Percentiles rank a stretch among this genome's conserved stretches.
phyloP scores from a whole-genome alignment of 53 echinoderm and acorn worm species.

The Echinometra lucunter region DNA sequence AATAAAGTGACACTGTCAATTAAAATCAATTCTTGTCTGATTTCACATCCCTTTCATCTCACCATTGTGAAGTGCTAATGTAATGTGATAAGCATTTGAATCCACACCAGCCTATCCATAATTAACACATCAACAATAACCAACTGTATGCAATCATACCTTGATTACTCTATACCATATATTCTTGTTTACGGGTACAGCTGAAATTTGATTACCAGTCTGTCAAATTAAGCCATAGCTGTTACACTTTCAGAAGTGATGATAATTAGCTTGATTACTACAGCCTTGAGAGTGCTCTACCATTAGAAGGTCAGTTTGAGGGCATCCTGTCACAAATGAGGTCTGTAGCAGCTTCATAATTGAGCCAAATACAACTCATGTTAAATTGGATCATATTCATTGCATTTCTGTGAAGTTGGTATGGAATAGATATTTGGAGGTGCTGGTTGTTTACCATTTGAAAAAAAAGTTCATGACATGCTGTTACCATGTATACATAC shows the following conservation, averaged over 20 bases:
- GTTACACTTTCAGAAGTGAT: not conserved
- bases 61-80: conserved; percentile 26
- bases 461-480: not conserved
- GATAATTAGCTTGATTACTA: conserved; percentile 22
- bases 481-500: not conserved
- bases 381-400: not conserved
- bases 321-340: conserved; percentile 14
- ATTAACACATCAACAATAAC: conserved; percentile 23
- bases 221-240: not conserved
- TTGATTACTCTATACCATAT: conserved; percentile 5
- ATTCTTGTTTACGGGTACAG: not conserved
- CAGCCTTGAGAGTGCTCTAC: conserved; percentile 2
- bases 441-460: not conserved
- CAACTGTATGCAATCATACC: conserved; percentile 10
- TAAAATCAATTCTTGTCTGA: not conserved
- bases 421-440: not conserved
- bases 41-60: not conserved
- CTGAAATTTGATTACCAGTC: conserved; percentile 45
- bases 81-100: conserved; percentile 29
- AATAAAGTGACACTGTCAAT: not conserved
- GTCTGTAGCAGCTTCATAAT: not conserved
- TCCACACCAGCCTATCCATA: not conserved
- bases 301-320: not conserved
- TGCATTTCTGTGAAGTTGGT: not conserved
- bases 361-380: not conserved